A percentile compares a stretch with the other conserved stretches of the same genome.
Conservation (phyloP, 1,140 invertebrate species). For the Drosophila lowei region DNA sequence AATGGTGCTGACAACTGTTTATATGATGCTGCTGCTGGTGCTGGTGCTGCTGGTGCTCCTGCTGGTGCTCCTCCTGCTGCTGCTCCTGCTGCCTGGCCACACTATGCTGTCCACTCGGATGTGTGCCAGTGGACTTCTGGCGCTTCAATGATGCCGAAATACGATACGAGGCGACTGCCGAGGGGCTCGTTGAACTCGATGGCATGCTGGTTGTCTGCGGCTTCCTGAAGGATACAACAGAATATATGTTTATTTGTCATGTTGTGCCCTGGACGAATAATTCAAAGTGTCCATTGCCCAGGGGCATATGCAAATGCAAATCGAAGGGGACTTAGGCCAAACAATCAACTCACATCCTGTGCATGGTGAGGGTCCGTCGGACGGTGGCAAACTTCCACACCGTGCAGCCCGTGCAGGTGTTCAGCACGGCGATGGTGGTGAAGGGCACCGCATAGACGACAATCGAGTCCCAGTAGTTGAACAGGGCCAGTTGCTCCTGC, state of each 20-base stretch:
- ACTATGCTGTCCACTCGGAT: conserved; percentile 69
- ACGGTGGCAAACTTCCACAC: conserved; percentile 86
- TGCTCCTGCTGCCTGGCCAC: conserved; percentile 16
- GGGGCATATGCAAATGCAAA: conserved; percentile 19
- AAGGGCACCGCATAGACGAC: conserved; percentile 89
- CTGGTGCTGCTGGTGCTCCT: conserved; percentile 48
- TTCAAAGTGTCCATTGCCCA: conserved; percentile 7
- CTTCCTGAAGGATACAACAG: conserved; percentile 39
- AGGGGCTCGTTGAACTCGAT: conserved; percentile 55
- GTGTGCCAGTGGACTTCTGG: conserved; percentile 67
- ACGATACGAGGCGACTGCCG: conserved; percentile 52
- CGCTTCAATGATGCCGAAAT: conserved; percentile 63
- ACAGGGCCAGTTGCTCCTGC: conserved; percentile 84
- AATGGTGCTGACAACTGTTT: conserved; percentile 54
- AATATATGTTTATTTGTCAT: neutral
- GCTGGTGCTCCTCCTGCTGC: conserved; percentile 40
- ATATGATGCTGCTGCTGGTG: conserved; percentile 48
- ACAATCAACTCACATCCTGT: conserved; percentile 64
- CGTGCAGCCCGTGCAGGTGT: conserved; percentile 87
- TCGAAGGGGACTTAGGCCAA: neutral
- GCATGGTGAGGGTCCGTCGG: conserved; percentile 84
- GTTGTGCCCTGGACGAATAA: neutral
- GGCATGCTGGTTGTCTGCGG: conserved; percentile 70
- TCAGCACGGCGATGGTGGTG: conserved; percentile 88
- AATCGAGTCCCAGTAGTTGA: conserved; percentile 89